Evolutionary conservation across 2,888 invertebrate species (phyloP).

Genomic region (Dicyrtoma fusca): DNA sequence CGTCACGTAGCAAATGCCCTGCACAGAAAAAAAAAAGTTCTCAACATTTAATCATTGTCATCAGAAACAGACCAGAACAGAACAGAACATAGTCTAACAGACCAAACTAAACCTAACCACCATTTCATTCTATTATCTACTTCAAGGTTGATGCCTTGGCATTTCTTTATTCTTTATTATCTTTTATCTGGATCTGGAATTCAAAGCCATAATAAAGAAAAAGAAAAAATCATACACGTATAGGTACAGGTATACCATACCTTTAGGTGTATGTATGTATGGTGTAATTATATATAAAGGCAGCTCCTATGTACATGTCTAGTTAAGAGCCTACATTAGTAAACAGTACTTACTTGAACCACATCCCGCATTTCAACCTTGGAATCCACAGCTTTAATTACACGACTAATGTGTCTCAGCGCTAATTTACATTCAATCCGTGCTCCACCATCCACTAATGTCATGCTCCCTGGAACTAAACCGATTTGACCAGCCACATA

Average conservation of each 20-base stretch:
- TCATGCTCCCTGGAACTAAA: slow-evolving; percentile 79
- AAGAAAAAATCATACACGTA: no score
- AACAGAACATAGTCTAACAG: no score
- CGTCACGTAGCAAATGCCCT: slow-evolving; percentile 86
- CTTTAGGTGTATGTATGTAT: no score
- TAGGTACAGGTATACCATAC: no score
- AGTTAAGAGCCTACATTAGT: no score
- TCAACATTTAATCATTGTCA: background rate
- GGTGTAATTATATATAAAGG: no score
- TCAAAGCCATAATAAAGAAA: no score
- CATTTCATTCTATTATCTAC: background rate
- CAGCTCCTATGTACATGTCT: no score
- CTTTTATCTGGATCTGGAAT: no score
- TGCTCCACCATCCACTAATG: slow-evolving; percentile 75
- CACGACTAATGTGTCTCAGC: slow-evolving; percentile 78
- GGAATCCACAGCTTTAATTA: slow-evolving; percentile 78
- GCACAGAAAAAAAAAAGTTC: background rate
- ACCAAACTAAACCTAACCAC: background rate
- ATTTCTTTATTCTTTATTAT: no score
- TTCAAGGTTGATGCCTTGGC: background rate
- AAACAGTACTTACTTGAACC: slow-evolving; percentile 66
- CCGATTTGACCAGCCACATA: slow-evolving; percentile 92
- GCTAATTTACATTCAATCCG: slow-evolving; percentile 80
- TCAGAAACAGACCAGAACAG: no score
- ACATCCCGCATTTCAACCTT: slow-evolving; percentile 80